Evolutionary conservation across 2,888 invertebrate species (phyloP).

Genomic region (Chalcis sispes): DNA sequence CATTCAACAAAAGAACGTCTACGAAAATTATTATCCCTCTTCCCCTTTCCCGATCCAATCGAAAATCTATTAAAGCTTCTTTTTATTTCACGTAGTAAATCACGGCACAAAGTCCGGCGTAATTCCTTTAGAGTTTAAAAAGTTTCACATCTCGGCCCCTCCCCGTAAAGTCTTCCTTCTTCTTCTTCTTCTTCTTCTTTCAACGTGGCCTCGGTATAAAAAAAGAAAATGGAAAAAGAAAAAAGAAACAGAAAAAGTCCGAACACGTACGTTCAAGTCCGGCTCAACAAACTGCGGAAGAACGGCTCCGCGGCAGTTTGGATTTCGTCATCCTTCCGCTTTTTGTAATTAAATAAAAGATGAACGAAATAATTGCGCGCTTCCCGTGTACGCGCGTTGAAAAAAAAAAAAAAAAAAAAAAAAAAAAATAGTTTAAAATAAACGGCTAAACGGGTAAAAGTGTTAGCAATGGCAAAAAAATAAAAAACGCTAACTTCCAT

Average conservation of each 20-base stretch:
- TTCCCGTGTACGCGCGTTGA: no score
- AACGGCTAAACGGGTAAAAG: no score
- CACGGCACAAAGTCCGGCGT: conserved; percentile 33
- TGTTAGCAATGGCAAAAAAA: no score
- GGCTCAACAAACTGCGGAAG: background rate
- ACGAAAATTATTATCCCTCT: conserved; percentile 38
- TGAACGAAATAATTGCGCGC: conserved; percentile 14
- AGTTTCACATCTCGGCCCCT: conserved; percentile 29
- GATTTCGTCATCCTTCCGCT: conserved; percentile 5
- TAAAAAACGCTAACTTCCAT: no score
- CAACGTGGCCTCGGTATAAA: no score
- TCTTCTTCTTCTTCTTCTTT: no score
- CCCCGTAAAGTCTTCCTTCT: background rate
- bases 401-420: no score
- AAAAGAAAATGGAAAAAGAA: background rate
- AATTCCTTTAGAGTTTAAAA: conserved; percentile 50
- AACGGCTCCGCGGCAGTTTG: background rate
- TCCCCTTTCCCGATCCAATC: conserved; percentile 28
- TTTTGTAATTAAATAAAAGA: conserved; percentile 24
- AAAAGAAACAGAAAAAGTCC: conserved; percentile 23
- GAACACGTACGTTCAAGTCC: conserved; percentile 26
- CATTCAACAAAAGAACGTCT: conserved; percentile 7
- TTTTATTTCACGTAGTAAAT: conserved; percentile 46
- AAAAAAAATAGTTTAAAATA: no score
- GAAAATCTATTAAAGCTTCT: conserved; percentile 51